phyloP scores from a whole-genome alignment of 2,113 vertebrate species.

The Aplodontia rufa region DNA sequence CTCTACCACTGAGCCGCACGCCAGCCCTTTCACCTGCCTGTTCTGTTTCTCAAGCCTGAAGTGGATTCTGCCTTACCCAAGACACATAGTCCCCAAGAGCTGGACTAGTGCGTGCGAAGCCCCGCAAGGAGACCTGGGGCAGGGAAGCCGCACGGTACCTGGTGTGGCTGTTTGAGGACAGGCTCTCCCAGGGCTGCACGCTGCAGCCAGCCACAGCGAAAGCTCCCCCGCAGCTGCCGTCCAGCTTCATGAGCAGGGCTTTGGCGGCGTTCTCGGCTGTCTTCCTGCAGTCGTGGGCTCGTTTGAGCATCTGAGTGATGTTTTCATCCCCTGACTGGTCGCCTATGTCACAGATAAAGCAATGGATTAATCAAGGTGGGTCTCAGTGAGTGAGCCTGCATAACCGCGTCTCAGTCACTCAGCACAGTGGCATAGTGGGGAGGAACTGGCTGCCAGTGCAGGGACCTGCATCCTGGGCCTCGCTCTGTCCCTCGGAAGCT shows the following conservation, averaged over 20 bases:
- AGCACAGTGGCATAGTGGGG: not conserved
- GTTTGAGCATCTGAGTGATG: slow-evolving; percentile 90
- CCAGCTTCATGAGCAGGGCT: slow-evolving; percentile 90
- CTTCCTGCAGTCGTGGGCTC: slow-evolving; percentile 91
- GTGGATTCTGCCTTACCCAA: not conserved
- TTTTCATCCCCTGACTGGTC: slow-evolving; percentile 90
- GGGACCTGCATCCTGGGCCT: accelerated
- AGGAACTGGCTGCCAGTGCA: not conserved
- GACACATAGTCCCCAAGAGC: not conserved
- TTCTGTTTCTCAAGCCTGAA: not conserved
- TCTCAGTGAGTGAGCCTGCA: not conserved
- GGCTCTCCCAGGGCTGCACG: slow-evolving; percentile 91
- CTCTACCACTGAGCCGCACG: no score
- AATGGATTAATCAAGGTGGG: not conserved
- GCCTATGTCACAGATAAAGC: slow-evolving; percentile 82
- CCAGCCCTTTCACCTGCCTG: no score
- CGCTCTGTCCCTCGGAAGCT: not conserved
- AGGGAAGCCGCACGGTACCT: slow-evolving; percentile 82
- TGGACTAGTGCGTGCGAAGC: not conserved
- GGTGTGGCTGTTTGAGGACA: slow-evolving; percentile 93
- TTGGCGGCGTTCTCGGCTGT: slow-evolving; percentile 91
- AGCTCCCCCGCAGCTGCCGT: slow-evolving; percentile 90
- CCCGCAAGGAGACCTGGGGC: accelerated
- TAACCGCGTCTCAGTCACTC: not conserved
- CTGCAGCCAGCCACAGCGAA: slow-evolving; percentile 87